Evolutionary conservation across 2,888 invertebrate species (phyloP).

Genomic region (Nomada hirtipes): DNA sequence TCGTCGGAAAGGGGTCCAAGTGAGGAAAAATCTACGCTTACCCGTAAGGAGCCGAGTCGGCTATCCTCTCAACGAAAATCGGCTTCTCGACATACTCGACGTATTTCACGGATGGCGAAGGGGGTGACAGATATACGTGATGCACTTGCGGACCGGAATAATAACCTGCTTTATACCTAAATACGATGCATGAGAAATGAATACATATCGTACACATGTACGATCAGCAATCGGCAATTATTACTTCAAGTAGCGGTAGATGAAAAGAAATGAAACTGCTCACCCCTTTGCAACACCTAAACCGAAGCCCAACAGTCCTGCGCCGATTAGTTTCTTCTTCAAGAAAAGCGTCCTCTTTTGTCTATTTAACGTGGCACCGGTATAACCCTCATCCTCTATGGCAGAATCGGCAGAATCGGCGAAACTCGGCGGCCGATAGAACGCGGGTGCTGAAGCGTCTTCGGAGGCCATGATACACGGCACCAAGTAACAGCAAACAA

Average conservation of each 20-base stretch:
- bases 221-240: background rate
- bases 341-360: constrained; percentile 79
- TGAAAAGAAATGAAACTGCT: constrained; percentile 15
- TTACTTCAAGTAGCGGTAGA: no score
- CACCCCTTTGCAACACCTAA: constrained; percentile 81
- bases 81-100: constrained; percentile 82
- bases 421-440: background rate
- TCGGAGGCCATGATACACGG: constrained; percentile 58
- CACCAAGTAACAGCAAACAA: constrained; percentile 68
- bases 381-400: constrained; percentile 3
- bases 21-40: background rate
- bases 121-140: constrained; percentile 79
- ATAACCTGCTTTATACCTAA: constrained; percentile 79
- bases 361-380: constrained; percentile 68
- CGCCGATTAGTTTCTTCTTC: constrained; percentile 81
- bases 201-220: background rate
- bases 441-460: constrained; percentile 38
- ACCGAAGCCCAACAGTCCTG: constrained; percentile 81
- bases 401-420: background rate
- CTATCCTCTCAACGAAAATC: constrained; percentile 78
- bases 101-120: constrained; percentile 77
- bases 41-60: constrained; percentile 63
- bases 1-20: background rate
- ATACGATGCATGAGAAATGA: constrained; percentile 1
- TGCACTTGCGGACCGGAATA: constrained; percentile 78